These are phyloP conservation scores for Drosophila buzzatii DNA, from an alignment of 2,888 invertebrate genomes.

Conservation along the genomic window DNA sequence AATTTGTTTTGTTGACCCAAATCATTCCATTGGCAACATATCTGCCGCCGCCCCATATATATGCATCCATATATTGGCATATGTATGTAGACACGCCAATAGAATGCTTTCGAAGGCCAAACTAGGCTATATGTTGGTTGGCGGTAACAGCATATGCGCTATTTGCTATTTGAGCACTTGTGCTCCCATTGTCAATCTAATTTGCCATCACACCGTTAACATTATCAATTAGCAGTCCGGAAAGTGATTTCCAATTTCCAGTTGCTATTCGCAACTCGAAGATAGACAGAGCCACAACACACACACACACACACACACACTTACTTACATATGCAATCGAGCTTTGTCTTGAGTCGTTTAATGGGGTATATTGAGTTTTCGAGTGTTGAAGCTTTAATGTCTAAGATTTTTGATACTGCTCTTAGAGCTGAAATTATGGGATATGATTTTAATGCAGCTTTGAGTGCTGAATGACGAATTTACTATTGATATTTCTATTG, in stretches of 20 bases:
- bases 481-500: neutral
- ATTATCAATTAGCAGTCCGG: conserved; percentile 75
- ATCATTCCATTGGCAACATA: conserved; percentile 6
- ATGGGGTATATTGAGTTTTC: conserved; percentile 32
- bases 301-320: neutral
- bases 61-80: neutral
- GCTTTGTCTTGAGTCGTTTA: neutral
- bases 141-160: conserved; percentile 35
- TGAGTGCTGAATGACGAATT: neutral
- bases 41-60: conserved; percentile 7
- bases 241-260: conserved; percentile 56
- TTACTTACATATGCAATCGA: neutral
- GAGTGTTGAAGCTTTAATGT: neutral
- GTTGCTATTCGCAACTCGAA: conserved; percentile 24
- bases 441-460: neutral
- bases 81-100: neutral
- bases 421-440: neutral
- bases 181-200: conserved; percentile 61
- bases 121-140: conserved; percentile 15
- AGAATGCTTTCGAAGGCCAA: conserved; percentile 46
- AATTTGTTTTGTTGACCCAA: conserved; percentile 19
- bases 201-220: conserved; percentile 64
- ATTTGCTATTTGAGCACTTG: conserved; percentile 51
- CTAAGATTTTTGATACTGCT: neutral
- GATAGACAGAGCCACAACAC: conserved; percentile 4